Evolutionary conservation across 2,888 invertebrate species (phyloP).

Genomic region (Megaustenia siamemsis): DNA sequence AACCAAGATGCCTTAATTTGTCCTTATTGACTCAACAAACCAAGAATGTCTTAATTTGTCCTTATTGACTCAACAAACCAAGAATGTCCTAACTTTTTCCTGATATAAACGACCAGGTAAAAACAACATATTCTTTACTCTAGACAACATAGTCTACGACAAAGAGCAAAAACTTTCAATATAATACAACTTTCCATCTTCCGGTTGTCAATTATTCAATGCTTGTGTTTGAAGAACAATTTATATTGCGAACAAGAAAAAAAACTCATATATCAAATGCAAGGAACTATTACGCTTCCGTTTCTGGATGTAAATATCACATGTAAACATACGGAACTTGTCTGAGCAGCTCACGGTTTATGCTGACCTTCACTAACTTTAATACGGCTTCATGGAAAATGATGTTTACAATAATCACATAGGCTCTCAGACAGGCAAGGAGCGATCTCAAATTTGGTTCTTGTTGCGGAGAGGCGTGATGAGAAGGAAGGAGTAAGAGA

Average conservation of each 20-base stretch:
- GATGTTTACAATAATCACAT: constrained; percentile 14
- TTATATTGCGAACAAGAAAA: neutral
- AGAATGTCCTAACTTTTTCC: too few species aligned
- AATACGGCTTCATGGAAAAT: neutral
- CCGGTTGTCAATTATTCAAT: neutral
- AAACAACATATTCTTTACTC: too few species aligned
- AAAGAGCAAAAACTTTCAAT: too few species aligned
- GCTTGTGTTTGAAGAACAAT: neutral
- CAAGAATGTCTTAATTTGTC: too few species aligned
- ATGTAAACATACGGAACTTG: neutral
- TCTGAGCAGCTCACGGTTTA: neutral
- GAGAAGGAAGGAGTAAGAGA: too few species aligned
- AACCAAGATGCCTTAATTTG: too few species aligned
- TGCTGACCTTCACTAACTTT: neutral
- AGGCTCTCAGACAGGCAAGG: too few species aligned
- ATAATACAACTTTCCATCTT: neutral
- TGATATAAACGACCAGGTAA: too few species aligned
- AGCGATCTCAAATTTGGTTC: neutral
- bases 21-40: too few species aligned
- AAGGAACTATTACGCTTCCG: neutral
- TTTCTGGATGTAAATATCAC: neutral
- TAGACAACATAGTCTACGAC: too few species aligned
- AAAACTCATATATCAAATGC: neutral
- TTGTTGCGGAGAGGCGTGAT: too few species aligned
- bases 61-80: too few species aligned